Evolutionary conservation across 2,113 vertebrate genomes (phyloP).

Genomic region (Callospermophilus lateralis): DNA sequence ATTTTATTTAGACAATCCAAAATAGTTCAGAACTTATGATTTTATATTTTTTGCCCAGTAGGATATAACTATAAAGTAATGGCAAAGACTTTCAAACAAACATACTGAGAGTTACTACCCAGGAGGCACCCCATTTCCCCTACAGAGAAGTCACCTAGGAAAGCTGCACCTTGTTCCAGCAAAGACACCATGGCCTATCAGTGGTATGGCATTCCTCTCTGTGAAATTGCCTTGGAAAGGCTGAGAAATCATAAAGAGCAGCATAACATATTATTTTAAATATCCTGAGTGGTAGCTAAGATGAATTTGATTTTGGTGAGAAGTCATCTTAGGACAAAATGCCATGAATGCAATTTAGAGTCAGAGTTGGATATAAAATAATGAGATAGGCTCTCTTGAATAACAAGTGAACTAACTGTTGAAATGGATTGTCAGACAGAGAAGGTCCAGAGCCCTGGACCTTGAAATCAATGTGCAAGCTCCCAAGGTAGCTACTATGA

Average conservation of each 20-base stretch:
- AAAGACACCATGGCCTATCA: neutral
- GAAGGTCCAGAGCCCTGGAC: slow-evolving; percentile 32
- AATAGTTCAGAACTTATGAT: neutral
- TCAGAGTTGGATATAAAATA: neutral
- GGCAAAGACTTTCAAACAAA: neutral
- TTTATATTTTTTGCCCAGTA: neutral
- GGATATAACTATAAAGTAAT: neutral
- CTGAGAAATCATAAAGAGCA: slow-evolving; percentile 40
- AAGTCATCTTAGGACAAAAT: neutral
- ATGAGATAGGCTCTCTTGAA: slow-evolving; percentile 24
- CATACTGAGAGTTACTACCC: neutral
- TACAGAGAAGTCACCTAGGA: slow-evolving; percentile 26
- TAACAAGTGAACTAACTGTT: slow-evolving; percentile 13
- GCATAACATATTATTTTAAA: slow-evolving; percentile 24
- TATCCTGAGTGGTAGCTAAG: slow-evolving; percentile 6
- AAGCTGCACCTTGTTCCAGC: slow-evolving; percentile 6
- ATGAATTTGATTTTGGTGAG: slow-evolving; percentile 55
- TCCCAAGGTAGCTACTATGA: slow-evolving; percentile 49
- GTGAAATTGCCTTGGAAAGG: neutral
- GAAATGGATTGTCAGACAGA: slow-evolving; percentile 43
- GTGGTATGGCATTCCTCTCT: neutral
- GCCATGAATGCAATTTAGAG: slow-evolving; percentile 21
- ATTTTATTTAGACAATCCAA: slow-evolving; percentile 52
- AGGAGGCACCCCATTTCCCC: neutral
- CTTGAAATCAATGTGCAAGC: slow-evolving; percentile 48